Evolutionary conservation across 2,888 invertebrate genomes (phyloP), one percentile per base, ranked within the genome.

Genomic region (Neuroscelio doddi): DNA sequence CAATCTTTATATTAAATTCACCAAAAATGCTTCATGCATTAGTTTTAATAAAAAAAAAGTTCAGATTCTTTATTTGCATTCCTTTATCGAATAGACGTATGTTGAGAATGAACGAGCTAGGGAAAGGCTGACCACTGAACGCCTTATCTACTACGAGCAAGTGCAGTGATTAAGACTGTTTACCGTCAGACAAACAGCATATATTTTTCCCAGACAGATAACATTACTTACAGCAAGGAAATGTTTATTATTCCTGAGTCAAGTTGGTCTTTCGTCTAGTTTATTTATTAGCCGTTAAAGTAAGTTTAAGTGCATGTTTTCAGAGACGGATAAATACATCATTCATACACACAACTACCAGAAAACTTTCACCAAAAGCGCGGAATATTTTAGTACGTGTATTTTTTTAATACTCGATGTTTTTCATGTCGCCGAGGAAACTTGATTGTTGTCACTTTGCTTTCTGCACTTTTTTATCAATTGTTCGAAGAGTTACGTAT

Each of bases 21-120:
- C n/a, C n/a, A n/a, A n/a, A n/a, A n/a, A n/a, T n/a, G n/a, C n/a
- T n/a, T n/a, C n/a, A n/a, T n/a, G n/a, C n/a, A n/a, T n/a, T n/a
- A n/a, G n/a, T n/a, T n/a, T n/a, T n/a, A n/a, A n/a, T n/a, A n/a
- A n/a, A n/a, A n/a, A n/a, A n/a, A n/a, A n/a, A n/a, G n/a, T n/a
- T n/a, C n/a, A n/a, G n/a, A 5, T 21, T 2, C 21, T 21, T 21
- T 21, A 21, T 21, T 21, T 21, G 2, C 5, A 5, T n/a, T 49
- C 53, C 30, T 47, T 61, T 53, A 53, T 53, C 53, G 36, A 61
- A 61, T 44, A 53, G 34, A 61, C 61, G 53, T 58, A 46, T 46
- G 61, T 17, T 61, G 26, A 17, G 53, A 53, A 45, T 30, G 38
- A 58, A 50, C 34, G 58, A 50, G 49, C 26, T 12, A 45, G 34